Evolutionary conservation across 2,113 vertebrate species (phyloP), one percentile per base, ranked within the genome.

Genomic region (Argyrosomus japonicus): DNA sequence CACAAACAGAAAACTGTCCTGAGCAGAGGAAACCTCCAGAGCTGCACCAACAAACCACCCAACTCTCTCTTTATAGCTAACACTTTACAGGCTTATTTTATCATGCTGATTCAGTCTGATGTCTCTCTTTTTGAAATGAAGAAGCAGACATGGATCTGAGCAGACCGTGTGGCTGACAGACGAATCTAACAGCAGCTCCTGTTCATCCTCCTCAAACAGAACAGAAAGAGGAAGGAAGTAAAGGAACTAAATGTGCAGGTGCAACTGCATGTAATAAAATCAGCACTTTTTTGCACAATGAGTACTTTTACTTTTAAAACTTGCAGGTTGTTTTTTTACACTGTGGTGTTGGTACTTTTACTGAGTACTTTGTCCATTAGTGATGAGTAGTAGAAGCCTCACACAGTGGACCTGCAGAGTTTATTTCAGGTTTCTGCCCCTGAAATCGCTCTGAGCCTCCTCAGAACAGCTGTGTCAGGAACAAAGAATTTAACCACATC

Each of bases 401-500:
- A n/a, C 21, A 19, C 14, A 11, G n/a, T 72, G 36, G 4, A n/a
- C 29, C 45, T 53, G 40, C 43, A 53, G 10, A 70, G n/a, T 40
- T 68, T 68, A 27, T 32, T 6, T 67, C 27, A 13, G 32, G 19
- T 64, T 56, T 64, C 48, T 51, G 53, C 58, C 56, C 56, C 23
- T 27, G 64, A n/a, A 50, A 25, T 58, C 10, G 6, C 53, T 12
- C 14, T 13, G 21, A 71, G 58, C 48, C 36, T 68, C 15, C 15
- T 15, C 43, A 65, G 19, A 54, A 64, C 9, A 58, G 82, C 54
- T 53, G 45, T 61, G n/a, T 68, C 61, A 58, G 63, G 19, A 57
- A 27, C 21, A 13, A 4, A 48, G n/a, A 48, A 1, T 68, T 58
- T 68, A 84, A 68, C 48, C 47, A 1, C 4, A 68, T 62, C 56